phyloP scores from a whole-genome alignment of 2,113 vertebrate species.

The Sciurus niger region DNA sequence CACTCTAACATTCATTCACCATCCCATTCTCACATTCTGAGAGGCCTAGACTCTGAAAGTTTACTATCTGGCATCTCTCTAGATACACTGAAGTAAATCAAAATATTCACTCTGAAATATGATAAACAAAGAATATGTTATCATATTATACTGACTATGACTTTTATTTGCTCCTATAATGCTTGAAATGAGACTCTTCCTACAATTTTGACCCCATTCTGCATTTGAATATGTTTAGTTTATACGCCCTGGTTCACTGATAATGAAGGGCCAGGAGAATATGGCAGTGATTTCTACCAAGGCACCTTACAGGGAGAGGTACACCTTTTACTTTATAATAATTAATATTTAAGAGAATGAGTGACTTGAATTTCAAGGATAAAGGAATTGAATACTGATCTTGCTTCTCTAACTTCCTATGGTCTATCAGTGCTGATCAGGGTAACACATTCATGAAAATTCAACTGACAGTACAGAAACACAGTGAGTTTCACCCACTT shows the following conservation, averaged over 20 bases:
- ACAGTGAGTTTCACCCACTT: background rate
- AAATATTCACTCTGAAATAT: background rate
- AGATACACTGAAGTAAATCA: background rate
- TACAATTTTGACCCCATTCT: background rate
- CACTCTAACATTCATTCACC: background rate
- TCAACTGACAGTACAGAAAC: background rate
- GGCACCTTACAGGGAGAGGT: rapidly evolving
- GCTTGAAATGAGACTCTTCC: background rate
- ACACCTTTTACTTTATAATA: background rate
- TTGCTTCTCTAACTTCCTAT: background rate
- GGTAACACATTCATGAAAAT: background rate
- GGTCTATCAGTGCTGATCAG: background rate
- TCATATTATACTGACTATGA: background rate
- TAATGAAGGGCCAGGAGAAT: background rate
- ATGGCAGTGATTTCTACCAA: background rate
- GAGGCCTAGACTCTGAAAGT: background rate
- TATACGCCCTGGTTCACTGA: background rate
- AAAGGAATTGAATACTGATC: background rate
- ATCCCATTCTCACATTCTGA: background rate
- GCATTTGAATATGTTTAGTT: background rate
- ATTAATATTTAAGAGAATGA: background rate
- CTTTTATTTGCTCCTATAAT: conserved; percentile 32
- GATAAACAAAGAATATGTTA: background rate
- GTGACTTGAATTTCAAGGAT: background rate
- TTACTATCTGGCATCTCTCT: background rate